Percentiles rank a stretch among this genome's conserved stretches.
These are phyloP conservation scores for Dioctria linearis DNA, from an alignment of 2,888 invertebrate species.

Conservation along the genomic window DNA sequence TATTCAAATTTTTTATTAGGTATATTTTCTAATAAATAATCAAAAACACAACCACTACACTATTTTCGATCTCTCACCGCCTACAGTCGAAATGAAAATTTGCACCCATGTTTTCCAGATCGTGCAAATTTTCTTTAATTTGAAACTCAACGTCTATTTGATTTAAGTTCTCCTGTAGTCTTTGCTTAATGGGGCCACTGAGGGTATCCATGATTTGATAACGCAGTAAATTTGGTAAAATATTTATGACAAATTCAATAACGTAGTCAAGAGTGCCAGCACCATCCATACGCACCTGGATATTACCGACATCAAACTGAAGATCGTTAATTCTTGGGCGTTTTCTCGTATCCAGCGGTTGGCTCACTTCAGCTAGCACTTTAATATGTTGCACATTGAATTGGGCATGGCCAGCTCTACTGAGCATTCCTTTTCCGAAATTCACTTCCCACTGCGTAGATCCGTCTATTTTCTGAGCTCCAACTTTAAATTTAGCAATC, in stretches of 20 bases:
- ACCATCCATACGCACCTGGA: constrained; percentile 87
- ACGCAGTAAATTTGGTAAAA: constrained; percentile 87
- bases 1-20: no score
- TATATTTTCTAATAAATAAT: no score
- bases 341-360: constrained; percentile 83
- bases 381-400: constrained; percentile 87
- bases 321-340: constrained; percentile 81
- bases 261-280: constrained; percentile 90
- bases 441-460: constrained; percentile 85
- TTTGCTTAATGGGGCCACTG: constrained; percentile 82
- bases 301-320: constrained; percentile 86
- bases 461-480: constrained; percentile 85
- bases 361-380: constrained; percentile 79
- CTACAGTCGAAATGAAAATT: constrained; percentile 65
- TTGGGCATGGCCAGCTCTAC: constrained; percentile 80
- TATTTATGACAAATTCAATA: constrained; percentile 84
- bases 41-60: no score
- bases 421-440: constrained; percentile 78
- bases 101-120: constrained; percentile 73
- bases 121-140: constrained; percentile 80
- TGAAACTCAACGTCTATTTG: constrained; percentile 82
- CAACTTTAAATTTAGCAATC: constrained; percentile 76
- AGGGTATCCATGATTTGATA: constrained; percentile 91
- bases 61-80: constrained; percentile 55
- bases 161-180: constrained; percentile 79